Base-by-base conservation (phyloP, 1,140 invertebrate genomes). In the Scaptomyza pallida region DNA sequence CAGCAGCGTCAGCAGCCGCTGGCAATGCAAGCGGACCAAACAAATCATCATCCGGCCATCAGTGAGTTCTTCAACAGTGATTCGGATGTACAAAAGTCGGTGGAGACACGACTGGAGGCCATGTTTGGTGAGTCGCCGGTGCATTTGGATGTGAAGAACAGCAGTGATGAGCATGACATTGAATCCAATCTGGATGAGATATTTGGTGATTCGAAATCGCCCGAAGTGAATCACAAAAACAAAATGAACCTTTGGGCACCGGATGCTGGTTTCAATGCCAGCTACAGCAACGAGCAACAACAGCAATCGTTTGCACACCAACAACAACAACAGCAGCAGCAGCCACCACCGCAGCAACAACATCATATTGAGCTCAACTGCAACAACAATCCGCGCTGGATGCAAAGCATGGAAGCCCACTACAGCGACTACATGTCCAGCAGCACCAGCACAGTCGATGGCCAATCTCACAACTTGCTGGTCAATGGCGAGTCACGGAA, bases 61-160 rank as follows among this genome's bases (percentile, higher is more conserved):
- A 90, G 79, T 59, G 90, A 91, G 63, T 88, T 91, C 70, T 91
- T 91, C 48, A 83, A 74, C 70, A 75, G 78, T 12, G 88, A 89
- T 26, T 90, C 90, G 17, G 89, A 90, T 56, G 89, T 90, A 5
- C 89, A 90, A n/a, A 91, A 91, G 59, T 90, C 90, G 0, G 90
- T 91, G 33, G 90, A 91, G 55, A 91, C 80, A 2, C 85, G 90
- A 2, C 57, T 91, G 12, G 91, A 91, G 57, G 89, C 90, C n/a
- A 91, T 91, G 89, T 91, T 91, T 21, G 89, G 90, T 0, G 91
- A 91, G 59, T 90, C 90, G 3, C 89, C 90, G 0, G 90, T 91
- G n/a, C 81, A 88, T 23, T 60, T 90, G 56, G 85, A 89, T 35
- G 78, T 78, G 6, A 90, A 91, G 41, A 83, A 71, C 52, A 75